These are phyloP conservation scores for Bombus terrestris DNA, from an alignment of 1,140 invertebrate genomes.

Conservation along the genomic window DNA sequence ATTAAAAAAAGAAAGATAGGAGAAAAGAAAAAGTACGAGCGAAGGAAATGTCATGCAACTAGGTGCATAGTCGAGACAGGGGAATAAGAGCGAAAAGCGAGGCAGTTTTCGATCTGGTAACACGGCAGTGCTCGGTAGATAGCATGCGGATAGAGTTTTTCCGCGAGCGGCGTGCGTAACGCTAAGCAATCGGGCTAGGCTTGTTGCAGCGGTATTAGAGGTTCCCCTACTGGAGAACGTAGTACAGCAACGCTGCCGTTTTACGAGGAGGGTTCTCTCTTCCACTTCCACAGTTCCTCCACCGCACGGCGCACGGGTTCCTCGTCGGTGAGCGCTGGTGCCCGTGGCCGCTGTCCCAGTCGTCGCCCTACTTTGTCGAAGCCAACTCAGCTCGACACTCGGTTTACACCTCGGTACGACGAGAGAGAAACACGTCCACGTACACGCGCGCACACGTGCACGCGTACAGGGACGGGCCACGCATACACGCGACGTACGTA, in stretches of 20 bases:
- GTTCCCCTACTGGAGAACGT: constrained; percentile 75
- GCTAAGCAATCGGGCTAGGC: constrained; percentile 52
- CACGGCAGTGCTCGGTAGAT: neutral
- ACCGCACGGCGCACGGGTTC: constrained; percentile 71
- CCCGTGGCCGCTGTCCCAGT: constrained; percentile 80
- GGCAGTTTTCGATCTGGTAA: neutral
- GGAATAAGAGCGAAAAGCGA: neutral
- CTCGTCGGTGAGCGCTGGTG: constrained; percentile 78
- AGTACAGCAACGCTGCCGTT: constrained; percentile 66
- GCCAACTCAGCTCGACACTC: constrained; percentile 78
- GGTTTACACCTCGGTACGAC: constrained; percentile 70
- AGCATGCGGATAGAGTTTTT: constrained; percentile 16
- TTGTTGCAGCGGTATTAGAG: constrained; percentile 60
- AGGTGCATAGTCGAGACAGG: neutral
- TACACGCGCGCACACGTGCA: constrained; percentile 21
- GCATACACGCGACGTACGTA: neutral
- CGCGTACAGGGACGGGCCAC: neutral
- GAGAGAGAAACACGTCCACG: constrained; percentile 56
- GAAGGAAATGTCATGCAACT: neutral
- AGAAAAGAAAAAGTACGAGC: neutral
- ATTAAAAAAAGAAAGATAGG: neutral
- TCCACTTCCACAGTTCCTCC: constrained; percentile 78
- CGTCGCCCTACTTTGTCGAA: constrained; percentile 83
- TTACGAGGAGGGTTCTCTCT: constrained; percentile 78
- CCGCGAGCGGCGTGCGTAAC: constrained; percentile 48